These are phyloP conservation scores for Steatocranus sp. DNA, from an alignment of 2,797 vertebrate species.

Conservation along the genomic window DNA sequence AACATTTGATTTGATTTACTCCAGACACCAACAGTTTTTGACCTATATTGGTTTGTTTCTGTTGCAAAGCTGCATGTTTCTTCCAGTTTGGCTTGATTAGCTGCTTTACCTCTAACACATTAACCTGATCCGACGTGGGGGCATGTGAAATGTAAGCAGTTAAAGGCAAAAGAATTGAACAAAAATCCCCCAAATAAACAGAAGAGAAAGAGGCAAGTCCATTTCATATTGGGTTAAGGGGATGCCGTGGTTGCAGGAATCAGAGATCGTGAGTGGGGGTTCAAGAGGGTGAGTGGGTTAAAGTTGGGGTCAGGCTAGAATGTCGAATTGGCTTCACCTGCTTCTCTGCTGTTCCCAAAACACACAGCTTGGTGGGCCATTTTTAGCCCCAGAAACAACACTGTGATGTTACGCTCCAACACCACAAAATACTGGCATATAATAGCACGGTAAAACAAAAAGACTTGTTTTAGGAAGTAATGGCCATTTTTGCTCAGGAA, in stretches of 20 bases:
- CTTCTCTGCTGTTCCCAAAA: constrained; percentile 53
- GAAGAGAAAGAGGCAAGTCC: constrained; percentile 58
- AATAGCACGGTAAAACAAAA: constrained; percentile 57
- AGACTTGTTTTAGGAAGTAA: constrained; percentile 50
- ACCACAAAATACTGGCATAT: background rate
- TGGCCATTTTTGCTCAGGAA: constrained; percentile 57
- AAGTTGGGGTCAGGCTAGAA: constrained; percentile 2
- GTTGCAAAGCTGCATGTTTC: constrained; percentile 76
- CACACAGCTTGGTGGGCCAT: constrained; percentile 69
- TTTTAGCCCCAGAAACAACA: constrained; percentile 60
- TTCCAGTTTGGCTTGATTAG: constrained; percentile 15
- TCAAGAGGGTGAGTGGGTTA: constrained; percentile 7
- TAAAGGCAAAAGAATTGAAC: background rate
- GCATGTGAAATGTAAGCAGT: background rate
- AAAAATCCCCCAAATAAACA: background rate
- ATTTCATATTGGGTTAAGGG: constrained; percentile 30
- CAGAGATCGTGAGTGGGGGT: background rate
- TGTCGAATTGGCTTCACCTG: constrained; percentile 42
- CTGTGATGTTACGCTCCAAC: constrained; percentile 18
- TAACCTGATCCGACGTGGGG: background rate
- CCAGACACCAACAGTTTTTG: constrained; percentile 22
- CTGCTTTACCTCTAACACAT: background rate
- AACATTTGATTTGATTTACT: constrained; percentile 62
- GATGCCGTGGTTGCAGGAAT: background rate
- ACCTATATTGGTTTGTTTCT: constrained; percentile 64